A percentile compares a stretch with the other conserved stretches of the same genome.
These are phyloP conservation scores for Limenitis camilla DNA, from an alignment of 2,888 invertebrate genomes.

Conservation along the genomic window DNA sequence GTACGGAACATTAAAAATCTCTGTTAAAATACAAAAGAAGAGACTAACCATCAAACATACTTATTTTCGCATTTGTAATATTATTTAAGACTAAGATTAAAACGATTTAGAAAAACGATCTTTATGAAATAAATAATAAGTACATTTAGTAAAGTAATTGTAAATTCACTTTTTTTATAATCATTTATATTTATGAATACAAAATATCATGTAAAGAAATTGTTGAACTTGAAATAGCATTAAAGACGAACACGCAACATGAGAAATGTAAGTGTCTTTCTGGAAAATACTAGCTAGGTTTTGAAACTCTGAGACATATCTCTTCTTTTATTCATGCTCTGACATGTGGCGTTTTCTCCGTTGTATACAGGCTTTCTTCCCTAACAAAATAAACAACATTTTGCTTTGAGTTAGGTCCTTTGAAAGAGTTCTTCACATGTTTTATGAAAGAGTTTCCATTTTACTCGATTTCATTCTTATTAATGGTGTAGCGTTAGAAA, in stretches of 20 bases:
- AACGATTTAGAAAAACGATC: no score
- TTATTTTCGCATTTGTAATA: no score
- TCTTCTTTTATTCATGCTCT: conserved; percentile 72
- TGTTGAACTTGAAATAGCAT: conserved; percentile 3
- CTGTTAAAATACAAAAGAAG: no score
- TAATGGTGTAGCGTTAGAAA: neutral
- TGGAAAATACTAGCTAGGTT: conserved; percentile 64
- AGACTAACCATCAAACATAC: no score
- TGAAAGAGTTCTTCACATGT: conserved; percentile 64
- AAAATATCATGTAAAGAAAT: neutral
- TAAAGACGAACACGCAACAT: conserved; percentile 30
- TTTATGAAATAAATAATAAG: no score
- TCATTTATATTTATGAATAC: no score
- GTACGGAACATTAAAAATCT: no score
- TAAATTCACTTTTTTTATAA: no score
- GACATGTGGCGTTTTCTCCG: conserved; percentile 66
- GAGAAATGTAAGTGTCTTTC: conserved; percentile 50
- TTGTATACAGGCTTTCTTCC: conserved; percentile 68
- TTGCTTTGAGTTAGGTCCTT: conserved; percentile 69
- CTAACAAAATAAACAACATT: conserved; percentile 72
- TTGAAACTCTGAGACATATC: conserved; percentile 69
- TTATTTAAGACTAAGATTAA: no score
- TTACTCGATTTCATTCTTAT: conserved; percentile 30
- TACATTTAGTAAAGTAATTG: no score
- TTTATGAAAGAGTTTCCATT: conserved; percentile 61